These are phyloP conservation scores for Nomada fucata DNA, from an alignment of 2,888 invertebrate genomes.

Conservation along the genomic window DNA sequence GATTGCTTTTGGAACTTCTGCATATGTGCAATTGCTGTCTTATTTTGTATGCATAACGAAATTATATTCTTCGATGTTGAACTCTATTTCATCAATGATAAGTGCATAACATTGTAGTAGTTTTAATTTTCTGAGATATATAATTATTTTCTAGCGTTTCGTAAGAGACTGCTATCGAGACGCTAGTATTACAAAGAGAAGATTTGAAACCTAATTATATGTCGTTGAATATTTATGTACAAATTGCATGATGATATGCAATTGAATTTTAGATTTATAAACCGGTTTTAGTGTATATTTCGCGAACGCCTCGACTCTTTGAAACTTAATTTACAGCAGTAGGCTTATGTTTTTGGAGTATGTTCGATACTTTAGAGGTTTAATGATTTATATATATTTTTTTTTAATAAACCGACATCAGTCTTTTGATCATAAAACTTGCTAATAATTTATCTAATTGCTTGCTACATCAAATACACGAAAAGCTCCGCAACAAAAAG, in stretches of 20 bases:
- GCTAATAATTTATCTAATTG: background rate
- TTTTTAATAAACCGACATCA: background rate
- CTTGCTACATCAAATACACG: background rate
- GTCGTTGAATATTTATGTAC: background rate
- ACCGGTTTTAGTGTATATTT: background rate
- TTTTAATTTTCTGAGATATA: background rate
- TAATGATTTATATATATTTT: background rate
- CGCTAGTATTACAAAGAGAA: background rate
- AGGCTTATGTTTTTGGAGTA: background rate
- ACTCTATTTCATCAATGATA: conserved; percentile 11
- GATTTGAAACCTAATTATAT: background rate
- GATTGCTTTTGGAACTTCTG: background rate
- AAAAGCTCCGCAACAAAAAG: too few relatives aligned
- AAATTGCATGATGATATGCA: background rate
- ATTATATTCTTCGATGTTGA: background rate
- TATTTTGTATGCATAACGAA: background rate
- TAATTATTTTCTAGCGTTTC: background rate
- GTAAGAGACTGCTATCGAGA: background rate
- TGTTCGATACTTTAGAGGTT: background rate
- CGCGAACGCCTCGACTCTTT: too few relatives aligned
- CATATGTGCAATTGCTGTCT: background rate
- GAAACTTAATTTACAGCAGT: background rate
- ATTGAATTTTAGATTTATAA: background rate
- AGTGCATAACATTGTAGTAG: conserved; percentile 1
- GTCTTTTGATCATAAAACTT: too few relatives aligned